Base-by-base conservation (phyloP, 2,113 vertebrate genomes). In the Pollachius pollachius region DNA sequence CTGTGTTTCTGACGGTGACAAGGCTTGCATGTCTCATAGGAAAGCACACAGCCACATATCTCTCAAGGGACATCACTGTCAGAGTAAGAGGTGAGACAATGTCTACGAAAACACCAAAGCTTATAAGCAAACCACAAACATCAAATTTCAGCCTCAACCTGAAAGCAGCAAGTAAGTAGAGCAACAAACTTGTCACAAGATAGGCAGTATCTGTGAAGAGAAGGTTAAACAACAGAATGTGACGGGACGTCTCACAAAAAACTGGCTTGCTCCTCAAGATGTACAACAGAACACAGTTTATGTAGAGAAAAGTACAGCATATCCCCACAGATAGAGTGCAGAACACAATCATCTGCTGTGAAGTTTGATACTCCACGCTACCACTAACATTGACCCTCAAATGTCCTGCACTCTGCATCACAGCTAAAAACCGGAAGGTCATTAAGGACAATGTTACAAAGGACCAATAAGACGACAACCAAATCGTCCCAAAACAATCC, bases 1-100 rank as follows among this genome's bases (percentile, higher is more conserved):
- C 30, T 13, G 82, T 86, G 52, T 23, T 84, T 56, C 65, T 79
- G 37, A 72, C 17, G 5, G 84, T 89, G 52, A 74, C 61, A n/a
- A 86, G 64, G 19, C n/a, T 27, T 41, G 79, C 48, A n/a, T 86
- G 81, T 6, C 72, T 72, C 59, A 84, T 70, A 5, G 76, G 76
- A 21, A 74, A 75, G 23, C 80, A 81, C 16, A 87, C 78, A 5
- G 82, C 80, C 27, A 84, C 74, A 4, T 72, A 91, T 3, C 86
- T 73, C 83, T 91, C 89, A 68, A 90, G 21, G 48, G 84, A 88
- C 88, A 91, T 91, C 64, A 87, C n/a, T 19, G 83, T 72, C 71
- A 91, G 70, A 1, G 72, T 89, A 2, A 90, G 73, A 37, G 88
- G 88, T 2, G 87, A 86, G 3, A 81, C 37, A 0, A 17, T 25